Evolutionary conservation across 2,888 invertebrate genomes (phyloP), one percentile per base, ranked within the genome.

Genomic region (Limnephilus rhombicus): DNA sequence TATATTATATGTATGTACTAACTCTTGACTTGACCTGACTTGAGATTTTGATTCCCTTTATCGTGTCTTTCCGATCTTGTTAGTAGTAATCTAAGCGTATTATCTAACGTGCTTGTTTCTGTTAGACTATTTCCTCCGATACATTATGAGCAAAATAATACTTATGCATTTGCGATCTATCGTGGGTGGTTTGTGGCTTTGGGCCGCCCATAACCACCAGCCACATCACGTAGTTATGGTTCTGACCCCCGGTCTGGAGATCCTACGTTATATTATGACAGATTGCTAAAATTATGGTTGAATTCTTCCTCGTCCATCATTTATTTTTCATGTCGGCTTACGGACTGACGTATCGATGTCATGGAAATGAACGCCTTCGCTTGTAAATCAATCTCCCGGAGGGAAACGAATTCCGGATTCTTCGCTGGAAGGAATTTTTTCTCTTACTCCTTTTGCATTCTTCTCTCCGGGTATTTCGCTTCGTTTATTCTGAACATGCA

Each of bases 301-400:
- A n/a, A 68, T 24, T 68, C 68, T 68, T 68, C n/a, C 68, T 68
- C 68, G 68, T 68, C 68, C 68, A 68, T 68, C 68, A 68, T 68
- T 68, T 68, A 68, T 68, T 68, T 68, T 68, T 68, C 68, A 68
- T 68, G 68, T 68, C 68, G 68, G 68, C 68, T 68, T 68, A 68
- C 68, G 68, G 24, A 68, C 68, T 68, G 68, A 68, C 68, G 68
- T 68, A 68, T 68, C 68, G 68, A 68, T 68, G 24, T 68, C 68
- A 68, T 68, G 68, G 24, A 68, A 68, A 68, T 68, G 24, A 68
- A 68, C 68, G 68, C 68, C 68, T 24, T 68, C 68, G 68, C 68
- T 68, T 68, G 68, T 68, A 68, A 68, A 68, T 68, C 68, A 68
- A 68, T 68, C 68, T 68, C 68, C 68, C 68, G 24, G 24, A 68